Evolutionary conservation across 2,888 invertebrate genomes (phyloP), one percentile per base, ranked within the genome.

Genomic region (Polydrusus pterygomalis): DNA sequence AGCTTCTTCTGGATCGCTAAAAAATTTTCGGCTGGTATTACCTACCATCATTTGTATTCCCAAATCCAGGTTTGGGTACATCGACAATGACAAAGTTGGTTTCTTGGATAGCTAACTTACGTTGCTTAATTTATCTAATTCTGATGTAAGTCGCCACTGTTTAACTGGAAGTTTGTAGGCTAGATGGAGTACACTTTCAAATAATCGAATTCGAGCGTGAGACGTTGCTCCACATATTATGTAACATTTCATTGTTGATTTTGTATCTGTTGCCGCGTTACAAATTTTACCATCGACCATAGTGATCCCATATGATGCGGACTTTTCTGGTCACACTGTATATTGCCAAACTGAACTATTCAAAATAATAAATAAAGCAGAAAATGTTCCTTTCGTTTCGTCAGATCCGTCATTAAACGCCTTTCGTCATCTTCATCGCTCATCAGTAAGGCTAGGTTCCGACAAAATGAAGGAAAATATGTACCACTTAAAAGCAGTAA

Each of bases 1-100:
- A 34, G 80, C 47, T 10, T 58, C 0, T n/a, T 74, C 34, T 6
- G 78, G 71, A 68, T 81, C 72, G 8, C 18, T 67, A 67, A 83
- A 82, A 73, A 83, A 83, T 49, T 78, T 73, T 45, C 81, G 70
- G 30, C 79, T 78, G 6, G 81, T 81, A 40, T 83, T 82, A 0
- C 30, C 30, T 30, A 7, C 81, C 81, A 60, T 81, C 81, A 74
- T 83, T 83, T 15, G 76, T 79, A 49, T 76, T 82, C 0, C 81
- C 81, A 60, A 71, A 80, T 2, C 74, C 78, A 30, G 79, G 65
- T 72, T 82, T 83, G 2, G 82, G 40, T 2, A 43, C 40, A 10
- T 43, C 10, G 13, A 43, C 40, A 43, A 43, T 43, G 2, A 7
- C 10, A 43, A 43, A 43, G 10, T 43, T n/a, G n/a, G n/a, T 10